Evolutionary conservation across 64 coral and sea anemone genomes (phyloP).

Genomic region (Astreopora myriophthalma): DNA sequence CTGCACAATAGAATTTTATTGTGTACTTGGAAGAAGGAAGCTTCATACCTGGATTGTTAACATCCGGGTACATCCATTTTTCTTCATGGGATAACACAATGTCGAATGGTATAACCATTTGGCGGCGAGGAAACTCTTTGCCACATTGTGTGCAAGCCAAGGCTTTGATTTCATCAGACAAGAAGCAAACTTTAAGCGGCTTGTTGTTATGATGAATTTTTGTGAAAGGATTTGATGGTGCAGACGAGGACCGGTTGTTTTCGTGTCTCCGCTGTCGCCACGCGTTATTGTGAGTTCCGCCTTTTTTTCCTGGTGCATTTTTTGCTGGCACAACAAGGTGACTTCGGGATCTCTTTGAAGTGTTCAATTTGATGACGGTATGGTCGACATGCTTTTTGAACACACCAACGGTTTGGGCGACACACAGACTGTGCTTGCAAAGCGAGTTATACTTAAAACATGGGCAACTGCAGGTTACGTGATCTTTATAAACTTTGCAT

Average conservation of each 20-base stretch:
- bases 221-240: neutral
- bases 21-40: neutral
- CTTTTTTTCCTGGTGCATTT: neutral
- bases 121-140: constrained; percentile 18
- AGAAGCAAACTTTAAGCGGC: constrained; percentile 10
- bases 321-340: constrained; percentile 1
- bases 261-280: neutral
- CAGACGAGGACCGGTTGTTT: neutral
- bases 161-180: constrained; percentile 8
- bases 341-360: neutral
- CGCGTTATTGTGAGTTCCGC: neutral
- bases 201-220: neutral
- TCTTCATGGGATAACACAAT: constrained; percentile 4
- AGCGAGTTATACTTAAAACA: neutral
- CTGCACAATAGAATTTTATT: neutral
- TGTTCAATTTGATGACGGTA: neutral
- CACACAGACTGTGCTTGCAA: constrained; percentile 14
- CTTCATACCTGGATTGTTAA: neutral
- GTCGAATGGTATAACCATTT: constrained; percentile 28
- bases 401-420: neutral
- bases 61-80: neutral
- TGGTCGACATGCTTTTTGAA: neutral
- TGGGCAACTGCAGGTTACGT: neutral
- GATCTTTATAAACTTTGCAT: neutral
- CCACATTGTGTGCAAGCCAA: neutral